phyloP scores from a whole-genome alignment of 1,140 invertebrate genomes.

The Cherax quadricarinatus region DNA sequence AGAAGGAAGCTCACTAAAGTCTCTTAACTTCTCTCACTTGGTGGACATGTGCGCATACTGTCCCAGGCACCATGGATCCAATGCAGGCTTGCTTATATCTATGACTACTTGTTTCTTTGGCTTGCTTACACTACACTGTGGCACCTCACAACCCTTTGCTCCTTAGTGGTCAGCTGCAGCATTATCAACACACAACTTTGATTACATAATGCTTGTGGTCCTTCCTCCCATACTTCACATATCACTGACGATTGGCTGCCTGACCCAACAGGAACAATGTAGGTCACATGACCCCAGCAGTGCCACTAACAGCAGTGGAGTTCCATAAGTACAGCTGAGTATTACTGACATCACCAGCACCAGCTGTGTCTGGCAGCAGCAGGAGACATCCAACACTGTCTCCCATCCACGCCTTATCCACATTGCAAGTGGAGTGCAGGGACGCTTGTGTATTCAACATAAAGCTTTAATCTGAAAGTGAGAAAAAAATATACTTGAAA shows the following conservation, averaged over 20 bases:
- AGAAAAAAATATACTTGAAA: neutral
- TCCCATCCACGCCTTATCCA: slow-evolving; percentile 18
- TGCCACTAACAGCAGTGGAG: slow-evolving; percentile 40
- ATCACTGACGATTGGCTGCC: slow-evolving; percentile 4
- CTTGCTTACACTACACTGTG: slow-evolving; percentile 70
- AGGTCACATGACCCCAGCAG: slow-evolving; percentile 29
- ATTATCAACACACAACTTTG: neutral
- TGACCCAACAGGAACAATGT: slow-evolving; percentile 33
- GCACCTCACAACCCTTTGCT: slow-evolving; percentile 64
- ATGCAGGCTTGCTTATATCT: slow-evolving; percentile 67
- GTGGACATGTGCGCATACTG: slow-evolving; percentile 19
- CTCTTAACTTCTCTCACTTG: neutral
- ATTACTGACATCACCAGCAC: slow-evolving; percentile 16
- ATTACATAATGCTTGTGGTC: slow-evolving; percentile 4
- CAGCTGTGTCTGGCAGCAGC: neutral
- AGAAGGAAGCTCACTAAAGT: slow-evolving; percentile 23
- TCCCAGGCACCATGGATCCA: slow-evolving; percentile 61
- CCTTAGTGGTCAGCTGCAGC: slow-evolving; percentile 34
- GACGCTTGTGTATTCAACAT: slow-evolving; percentile 27
- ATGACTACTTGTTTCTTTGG: slow-evolving; percentile 71
- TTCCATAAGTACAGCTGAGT: slow-evolving; percentile 55
- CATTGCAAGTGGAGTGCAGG: slow-evolving; percentile 33
- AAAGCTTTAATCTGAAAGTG: slow-evolving; percentile 42
- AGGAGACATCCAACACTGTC: neutral
- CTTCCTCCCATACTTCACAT: neutral